A percentile compares a stretch with the other conserved stretches of the same genome.
These are phyloP conservation scores for Drosophila sordidula DNA, from an alignment of 2,888 invertebrate species.

Conservation along the genomic window DNA sequence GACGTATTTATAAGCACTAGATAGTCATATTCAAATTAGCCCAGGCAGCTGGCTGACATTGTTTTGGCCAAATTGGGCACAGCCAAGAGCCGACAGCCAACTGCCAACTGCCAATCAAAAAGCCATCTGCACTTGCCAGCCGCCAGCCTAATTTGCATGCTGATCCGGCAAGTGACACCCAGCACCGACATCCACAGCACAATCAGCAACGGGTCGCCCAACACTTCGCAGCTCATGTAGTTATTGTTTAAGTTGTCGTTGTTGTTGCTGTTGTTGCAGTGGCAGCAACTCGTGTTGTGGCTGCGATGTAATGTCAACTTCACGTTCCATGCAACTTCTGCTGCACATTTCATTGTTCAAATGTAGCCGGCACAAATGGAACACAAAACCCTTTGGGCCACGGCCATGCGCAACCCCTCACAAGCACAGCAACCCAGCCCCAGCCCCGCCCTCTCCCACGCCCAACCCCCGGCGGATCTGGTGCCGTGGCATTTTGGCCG, in stretches of 20 bases:
- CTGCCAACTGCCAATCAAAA: conserved; percentile 62
- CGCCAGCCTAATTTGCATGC: conserved; percentile 60
- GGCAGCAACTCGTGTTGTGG: conserved; percentile 5
- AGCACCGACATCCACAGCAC: conserved; percentile 13
- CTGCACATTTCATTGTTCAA: conserved; percentile 60
- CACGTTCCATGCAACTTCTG: conserved; percentile 44
- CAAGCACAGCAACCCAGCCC: neutral
- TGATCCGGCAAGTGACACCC: conserved; percentile 52
- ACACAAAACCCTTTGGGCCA: conserved; percentile 39
- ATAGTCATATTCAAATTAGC: conserved; percentile 40
- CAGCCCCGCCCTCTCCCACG: neutral
- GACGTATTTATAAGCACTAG: conserved; percentile 32
- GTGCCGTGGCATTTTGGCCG: conserved; percentile 1
- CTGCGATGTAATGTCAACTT: conserved; percentile 47
- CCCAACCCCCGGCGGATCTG: neutral
- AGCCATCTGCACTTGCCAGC: conserved; percentile 65
- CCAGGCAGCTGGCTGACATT: conserved; percentile 22
- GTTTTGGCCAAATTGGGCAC: conserved; percentile 34
- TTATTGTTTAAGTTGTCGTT: conserved; percentile 11
- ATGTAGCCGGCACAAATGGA: conserved; percentile 46
- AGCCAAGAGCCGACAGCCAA: conserved; percentile 15
- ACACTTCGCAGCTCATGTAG: conserved; percentile 45
- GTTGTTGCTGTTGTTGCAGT: conserved; percentile 11
- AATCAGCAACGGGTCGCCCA: conserved; percentile 28
- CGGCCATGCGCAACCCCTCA: conserved; percentile 3